Percentiles rank a stretch among this genome's conserved stretches.
These are phyloP conservation scores for Acronicta aceris DNA, from an alignment of 2,888 invertebrate species.

Conservation along the genomic window DNA sequence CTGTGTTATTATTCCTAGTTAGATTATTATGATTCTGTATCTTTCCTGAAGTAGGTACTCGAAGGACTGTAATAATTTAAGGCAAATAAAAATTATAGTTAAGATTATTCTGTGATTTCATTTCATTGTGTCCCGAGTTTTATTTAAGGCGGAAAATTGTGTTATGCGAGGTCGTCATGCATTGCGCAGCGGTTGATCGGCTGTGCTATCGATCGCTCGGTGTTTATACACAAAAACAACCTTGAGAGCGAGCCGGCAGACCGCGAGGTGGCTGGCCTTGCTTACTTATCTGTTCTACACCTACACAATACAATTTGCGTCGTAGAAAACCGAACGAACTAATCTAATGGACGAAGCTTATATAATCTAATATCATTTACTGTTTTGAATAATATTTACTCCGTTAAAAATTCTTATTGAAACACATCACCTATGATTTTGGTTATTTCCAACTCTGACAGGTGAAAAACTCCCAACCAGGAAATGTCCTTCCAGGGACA, in stretches of 20 bases:
- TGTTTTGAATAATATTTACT: constrained; percentile 12
- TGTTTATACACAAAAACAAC: constrained; percentile 88
- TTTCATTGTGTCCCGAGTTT: constrained; percentile 38
- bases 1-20: constrained; percentile 87
- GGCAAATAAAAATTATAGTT: constrained; percentile 75
- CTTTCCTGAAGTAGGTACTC: constrained; percentile 73
- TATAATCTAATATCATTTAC: constrained; percentile 26
- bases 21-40: constrained; percentile 81
- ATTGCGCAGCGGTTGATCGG: constrained; percentile 46
- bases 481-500: too few relatives aligned
- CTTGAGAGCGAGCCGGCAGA: constrained; percentile 69
- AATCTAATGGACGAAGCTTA: constrained; percentile 31
- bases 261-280: constrained; percentile 74
- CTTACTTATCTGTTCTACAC: constrained; percentile 57
- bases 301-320: constrained; percentile 60
- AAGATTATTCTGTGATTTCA: constrained; percentile 65
- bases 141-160: constrained; percentile 53
- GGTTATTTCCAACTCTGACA: too few relatives aligned
- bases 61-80: constrained; percentile 85
- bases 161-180: constrained; percentile 55
- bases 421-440: too few relatives aligned
- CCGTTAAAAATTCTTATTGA: too few relatives aligned
- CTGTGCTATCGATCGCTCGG: constrained; percentile 51
- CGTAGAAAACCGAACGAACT: constrained; percentile 51
- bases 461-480: too few relatives aligned